Percentiles rank a stretch among this genome's conserved stretches.
Conservation (phyloP, 2,888 invertebrate species). For the Cartodere bifasciata region DNA sequence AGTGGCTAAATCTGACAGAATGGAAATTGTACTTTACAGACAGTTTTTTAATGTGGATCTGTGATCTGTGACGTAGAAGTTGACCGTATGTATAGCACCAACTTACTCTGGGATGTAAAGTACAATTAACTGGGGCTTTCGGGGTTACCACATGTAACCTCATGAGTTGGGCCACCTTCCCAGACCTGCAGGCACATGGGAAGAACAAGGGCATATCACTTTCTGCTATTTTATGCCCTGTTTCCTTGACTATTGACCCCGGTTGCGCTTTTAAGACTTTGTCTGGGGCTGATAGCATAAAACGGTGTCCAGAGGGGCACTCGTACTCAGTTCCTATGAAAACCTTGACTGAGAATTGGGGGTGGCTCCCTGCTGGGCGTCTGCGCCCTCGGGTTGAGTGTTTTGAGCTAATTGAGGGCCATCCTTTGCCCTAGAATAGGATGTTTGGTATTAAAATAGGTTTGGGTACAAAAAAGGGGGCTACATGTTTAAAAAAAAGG, state of each 20-base stretch:
- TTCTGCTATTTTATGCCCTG: slow-evolving; percentile 73
- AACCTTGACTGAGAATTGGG: slow-evolving; percentile 68
- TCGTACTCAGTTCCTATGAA: slow-evolving; percentile 96
- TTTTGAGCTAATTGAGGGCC: slow-evolving; percentile 27
- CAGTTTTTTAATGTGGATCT: too few species aligned
- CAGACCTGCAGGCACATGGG: slow-evolving; percentile 70
- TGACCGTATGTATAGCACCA: not conserved
- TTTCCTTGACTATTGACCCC: slow-evolving; percentile 59
- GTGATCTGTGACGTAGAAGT: too few species aligned
- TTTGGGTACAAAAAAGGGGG: slow-evolving; percentile 16
- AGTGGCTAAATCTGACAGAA: too few species aligned
- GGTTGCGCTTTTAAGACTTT: slow-evolving; percentile 65
- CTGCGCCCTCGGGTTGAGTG: slow-evolving; percentile 29
- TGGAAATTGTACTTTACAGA: too few species aligned
- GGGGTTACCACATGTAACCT: slow-evolving; percentile 77
- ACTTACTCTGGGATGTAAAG: slow-evolving; percentile 60
- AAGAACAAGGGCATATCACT: slow-evolving; percentile 83
- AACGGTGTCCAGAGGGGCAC: slow-evolving; percentile 92
- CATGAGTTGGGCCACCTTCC: slow-evolving; percentile 69
- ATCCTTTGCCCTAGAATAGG: slow-evolving; percentile 14
- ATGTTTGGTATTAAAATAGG: not conserved
- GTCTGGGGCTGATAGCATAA: slow-evolving; percentile 82
- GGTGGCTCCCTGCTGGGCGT: slow-evolving; percentile 28
- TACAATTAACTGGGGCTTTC: slow-evolving; percentile 84
- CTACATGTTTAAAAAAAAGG: slow-evolving; percentile 26